Evolutionary conservation across 2,113 vertebrate species (phyloP).

Genomic region (Syrrhaptes paradoxus): DNA sequence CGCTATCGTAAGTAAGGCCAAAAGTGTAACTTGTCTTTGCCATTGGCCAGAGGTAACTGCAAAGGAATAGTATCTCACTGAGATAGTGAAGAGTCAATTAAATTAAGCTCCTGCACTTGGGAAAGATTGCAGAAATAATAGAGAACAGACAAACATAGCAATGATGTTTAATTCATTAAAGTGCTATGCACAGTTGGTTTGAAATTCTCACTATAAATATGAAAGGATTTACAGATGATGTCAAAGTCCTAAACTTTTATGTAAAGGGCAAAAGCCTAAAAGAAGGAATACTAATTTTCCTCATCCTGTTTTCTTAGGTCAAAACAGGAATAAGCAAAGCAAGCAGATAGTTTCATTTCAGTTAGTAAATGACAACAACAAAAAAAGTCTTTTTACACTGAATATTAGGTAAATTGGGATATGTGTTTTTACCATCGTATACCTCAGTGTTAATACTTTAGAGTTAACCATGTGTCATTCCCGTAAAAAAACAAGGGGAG

Average conservation of each 20-base stretch:
- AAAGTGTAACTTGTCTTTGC: not conserved
- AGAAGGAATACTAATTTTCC: not conserved
- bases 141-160: not conserved
- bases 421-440: not conserved
- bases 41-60: not conserved
- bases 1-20: not conserved
- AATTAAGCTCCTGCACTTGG: not conserved
- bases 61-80: not conserved
- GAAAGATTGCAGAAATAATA: not conserved
- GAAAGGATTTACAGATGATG: not conserved
- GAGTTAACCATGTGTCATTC: not conserved
- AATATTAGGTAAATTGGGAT: not conserved
- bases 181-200: not conserved
- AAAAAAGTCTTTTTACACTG: not conserved
- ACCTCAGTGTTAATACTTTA: not conserved
- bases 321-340: not conserved
- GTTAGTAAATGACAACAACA: not conserved
- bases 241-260: not conserved
- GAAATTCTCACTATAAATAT: not conserved
- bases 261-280: not conserved
- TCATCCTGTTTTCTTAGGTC: not conserved
- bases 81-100: not conserved
- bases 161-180: not conserved
- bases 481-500: not conserved
- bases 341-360: not conserved